Evolutionary conservation across 2,888 invertebrate species (phyloP), one percentile per base, ranked within the genome.

Genomic region (Galeruca laticollis): DNA sequence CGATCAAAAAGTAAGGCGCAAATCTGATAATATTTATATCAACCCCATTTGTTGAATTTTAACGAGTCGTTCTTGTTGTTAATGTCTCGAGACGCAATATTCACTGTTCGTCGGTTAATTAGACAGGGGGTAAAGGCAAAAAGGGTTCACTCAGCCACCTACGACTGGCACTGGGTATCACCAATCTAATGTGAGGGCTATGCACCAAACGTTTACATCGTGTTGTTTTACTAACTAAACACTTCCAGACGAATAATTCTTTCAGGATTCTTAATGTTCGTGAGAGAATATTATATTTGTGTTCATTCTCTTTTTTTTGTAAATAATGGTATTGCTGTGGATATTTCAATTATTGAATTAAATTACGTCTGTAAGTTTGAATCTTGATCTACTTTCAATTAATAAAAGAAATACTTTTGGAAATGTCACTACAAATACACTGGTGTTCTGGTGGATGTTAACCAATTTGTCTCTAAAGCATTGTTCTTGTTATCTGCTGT

Each of bases 91-190:
- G 54, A 54, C 77, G 73, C 83, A 84, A 83, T 83, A 82, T 83
- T 81, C 82, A 81, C 79, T 81, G 82, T 84, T 84, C 82, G 83
- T 80, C 82, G 84, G 84, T 84, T 85, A 84, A 85, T 85, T 84
- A 85, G 83, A 81, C 81, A 77, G 73, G n/a, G 33, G 56, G 56
- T 18, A 18, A 15, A 68, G 74, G 79, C 79, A 73, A 76, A 67
- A 75, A 76, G 75, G 76, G 70, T 64, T 70, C 62, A 64, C 57
- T 51, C 65, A 59, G 65, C 59, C 69, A 66, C 69, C 75, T 76
- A 67, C 74, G 77, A 81, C 83, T 84, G 85, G 85, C 78, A 85
- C 85, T 72, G 84, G 80, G 81, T 85, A 84, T 83, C 84, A 85
- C 85, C 84, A 79, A 83, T 85, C 56, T 33, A 57, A 57, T 57